Conservation (phyloP, 2,888 invertebrate genomes). For the Entomobrya proxima region DNA sequence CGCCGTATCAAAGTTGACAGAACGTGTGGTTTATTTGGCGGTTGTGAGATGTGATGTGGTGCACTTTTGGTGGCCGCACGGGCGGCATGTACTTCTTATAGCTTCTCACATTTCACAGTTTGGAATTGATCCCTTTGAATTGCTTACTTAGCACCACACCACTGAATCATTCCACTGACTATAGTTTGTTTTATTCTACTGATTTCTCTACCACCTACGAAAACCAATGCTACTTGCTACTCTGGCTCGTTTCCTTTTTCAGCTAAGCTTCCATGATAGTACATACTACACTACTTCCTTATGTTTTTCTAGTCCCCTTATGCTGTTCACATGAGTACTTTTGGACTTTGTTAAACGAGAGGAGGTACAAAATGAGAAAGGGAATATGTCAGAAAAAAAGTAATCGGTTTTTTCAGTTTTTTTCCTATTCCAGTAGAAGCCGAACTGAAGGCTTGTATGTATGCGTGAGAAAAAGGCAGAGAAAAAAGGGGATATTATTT, state of each 20-base stretch:
- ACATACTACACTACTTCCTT: neutral
- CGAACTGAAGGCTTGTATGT: neutral
- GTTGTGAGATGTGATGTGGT: constrained; percentile 14
- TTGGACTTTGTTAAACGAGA: constrained; percentile 36
- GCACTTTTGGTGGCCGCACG: neutral
- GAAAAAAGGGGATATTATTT: constrained; percentile 22
- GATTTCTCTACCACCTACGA: constrained; percentile 17
- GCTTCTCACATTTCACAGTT: constrained; percentile 56
- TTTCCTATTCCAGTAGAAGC: neutral
- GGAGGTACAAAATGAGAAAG: constrained; percentile 32
- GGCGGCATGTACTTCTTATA: too few species aligned
- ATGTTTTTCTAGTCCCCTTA: neutral
- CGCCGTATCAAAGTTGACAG: constrained; percentile 12
- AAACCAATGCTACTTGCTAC: neutral
- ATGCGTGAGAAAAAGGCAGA: constrained; percentile 4
- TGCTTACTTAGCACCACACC: constrained; percentile 46
- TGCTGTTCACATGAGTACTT: neutral
- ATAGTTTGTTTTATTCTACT: constrained; percentile 4
- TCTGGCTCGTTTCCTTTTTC: too few species aligned
- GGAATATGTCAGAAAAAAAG: constrained; percentile 38
- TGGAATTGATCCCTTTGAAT: constrained; percentile 59
- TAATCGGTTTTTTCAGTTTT: constrained; percentile 16
- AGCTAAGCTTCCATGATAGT: too few species aligned
- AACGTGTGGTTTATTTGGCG: constrained; percentile 29
- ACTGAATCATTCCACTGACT: constrained; percentile 21